A percentile compares a stretch with the other conserved stretches of the same genome.
These are phyloP conservation scores for Orthonyx spaldingii DNA, from an alignment of 2,113 vertebrate genomes.

Conservation along the genomic window DNA sequence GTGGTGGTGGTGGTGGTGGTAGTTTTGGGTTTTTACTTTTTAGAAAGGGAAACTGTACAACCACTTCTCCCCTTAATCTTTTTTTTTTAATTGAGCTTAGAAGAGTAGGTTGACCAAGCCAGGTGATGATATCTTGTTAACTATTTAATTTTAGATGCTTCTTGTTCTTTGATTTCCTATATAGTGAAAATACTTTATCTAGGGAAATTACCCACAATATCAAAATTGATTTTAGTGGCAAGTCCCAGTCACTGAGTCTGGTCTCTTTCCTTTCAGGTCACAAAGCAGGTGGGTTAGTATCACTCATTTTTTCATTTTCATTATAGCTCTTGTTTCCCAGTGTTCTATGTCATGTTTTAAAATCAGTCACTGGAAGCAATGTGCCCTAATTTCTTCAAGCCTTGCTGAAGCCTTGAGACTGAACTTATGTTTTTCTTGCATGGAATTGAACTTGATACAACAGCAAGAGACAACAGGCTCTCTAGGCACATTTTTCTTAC, in stretches of 20 bases:
- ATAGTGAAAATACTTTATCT: background rate
- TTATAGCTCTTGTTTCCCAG: background rate
- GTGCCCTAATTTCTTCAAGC: slow-evolving; percentile 1
- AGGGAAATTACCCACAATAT: background rate
- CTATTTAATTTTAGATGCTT: background rate
- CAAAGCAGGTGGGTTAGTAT: background rate
- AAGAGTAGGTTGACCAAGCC: background rate
- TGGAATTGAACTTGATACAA: background rate
- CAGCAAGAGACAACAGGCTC: background rate
- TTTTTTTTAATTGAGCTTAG: background rate
- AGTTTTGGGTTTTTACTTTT: background rate
- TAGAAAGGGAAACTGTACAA: background rate
- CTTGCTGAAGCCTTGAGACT: background rate
- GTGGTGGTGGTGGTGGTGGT: background rate
- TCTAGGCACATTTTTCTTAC: background rate
- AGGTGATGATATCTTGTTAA: background rate
- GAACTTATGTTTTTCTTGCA: background rate
- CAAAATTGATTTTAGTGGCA: background rate
- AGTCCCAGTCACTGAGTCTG: background rate
- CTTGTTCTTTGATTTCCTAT: background rate
- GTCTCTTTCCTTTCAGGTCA: background rate
- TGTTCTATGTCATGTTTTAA: slow-evolving; percentile 4
- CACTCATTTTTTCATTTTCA: background rate
- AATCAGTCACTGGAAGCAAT: slow-evolving; percentile 10
- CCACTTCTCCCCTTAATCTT: background rate